These are phyloP conservation scores for Drosophila seguyi DNA, from an alignment of 1,140 invertebrate genomes.

Conservation along the genomic window DNA sequence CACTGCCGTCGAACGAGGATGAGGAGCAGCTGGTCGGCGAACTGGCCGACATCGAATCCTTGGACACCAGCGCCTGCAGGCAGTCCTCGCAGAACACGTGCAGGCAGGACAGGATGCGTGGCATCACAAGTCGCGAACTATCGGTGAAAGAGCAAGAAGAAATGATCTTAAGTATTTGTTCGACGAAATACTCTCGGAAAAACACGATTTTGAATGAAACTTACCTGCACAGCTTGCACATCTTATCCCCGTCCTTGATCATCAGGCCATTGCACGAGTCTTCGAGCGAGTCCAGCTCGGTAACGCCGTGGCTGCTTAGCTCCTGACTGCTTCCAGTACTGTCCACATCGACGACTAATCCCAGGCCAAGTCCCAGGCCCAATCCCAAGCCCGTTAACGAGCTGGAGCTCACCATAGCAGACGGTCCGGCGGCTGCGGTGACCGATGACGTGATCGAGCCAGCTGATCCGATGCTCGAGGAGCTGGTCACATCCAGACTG, in stretches of 20 bases:
- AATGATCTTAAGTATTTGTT: background rate
- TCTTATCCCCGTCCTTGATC: constrained; percentile 74
- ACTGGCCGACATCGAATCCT: constrained; percentile 85
- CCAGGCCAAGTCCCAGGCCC: constrained; percentile 59
- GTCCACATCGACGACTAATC: constrained; percentile 72
- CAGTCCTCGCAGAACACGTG: constrained; percentile 97
- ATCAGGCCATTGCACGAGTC: constrained; percentile 69
- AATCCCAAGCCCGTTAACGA: constrained; percentile 59
- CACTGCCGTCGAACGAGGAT: constrained; percentile 72
- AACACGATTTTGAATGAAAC: background rate
- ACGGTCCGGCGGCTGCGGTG: constrained; percentile 52
- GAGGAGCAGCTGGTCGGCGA: constrained; percentile 83
- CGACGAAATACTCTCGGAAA: background rate
- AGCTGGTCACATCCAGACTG: constrained; percentile 67
- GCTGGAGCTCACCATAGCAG: constrained; percentile 42
- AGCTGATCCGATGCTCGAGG: constrained; percentile 64
- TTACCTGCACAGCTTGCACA: constrained; percentile 83
- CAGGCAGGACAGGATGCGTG: constrained; percentile 94
- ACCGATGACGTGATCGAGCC: constrained; percentile 56
- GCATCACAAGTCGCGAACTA: constrained; percentile 89
- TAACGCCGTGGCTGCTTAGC: constrained; percentile 66
- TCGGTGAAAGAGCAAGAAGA: background rate
- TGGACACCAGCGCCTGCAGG: constrained; percentile 90
- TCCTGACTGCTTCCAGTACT: constrained; percentile 68
- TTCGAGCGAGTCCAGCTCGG: constrained; percentile 77